phyloP scores from a whole-genome alignment of 2,797 vertebrate genomes.

The Octomys mimax region DNA sequence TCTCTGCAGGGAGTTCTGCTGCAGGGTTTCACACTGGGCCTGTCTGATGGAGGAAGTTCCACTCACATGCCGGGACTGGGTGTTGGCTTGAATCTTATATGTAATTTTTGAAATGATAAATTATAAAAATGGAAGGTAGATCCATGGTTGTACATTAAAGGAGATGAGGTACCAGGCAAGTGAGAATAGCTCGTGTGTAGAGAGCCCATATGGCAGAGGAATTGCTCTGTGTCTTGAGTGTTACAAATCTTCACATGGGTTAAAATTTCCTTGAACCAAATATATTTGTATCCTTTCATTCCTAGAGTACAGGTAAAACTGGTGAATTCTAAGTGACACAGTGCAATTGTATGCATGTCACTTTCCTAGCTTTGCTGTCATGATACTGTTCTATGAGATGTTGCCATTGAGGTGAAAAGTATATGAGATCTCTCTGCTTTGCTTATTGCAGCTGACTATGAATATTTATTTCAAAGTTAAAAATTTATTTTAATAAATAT shows the following conservation, averaged over 20 bases:
- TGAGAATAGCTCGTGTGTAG: not conserved
- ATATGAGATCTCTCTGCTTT: not conserved
- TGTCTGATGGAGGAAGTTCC: too few relatives aligned
- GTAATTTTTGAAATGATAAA: constrained; percentile 48
- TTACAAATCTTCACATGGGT: not conserved
- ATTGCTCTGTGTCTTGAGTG: constrained; percentile 32
- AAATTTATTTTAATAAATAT: not conserved
- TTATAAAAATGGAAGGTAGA: not conserved
- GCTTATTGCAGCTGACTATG: not conserved
- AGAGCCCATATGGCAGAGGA: not conserved
- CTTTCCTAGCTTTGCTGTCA: not conserved
- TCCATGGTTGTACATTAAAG: constrained; percentile 23
- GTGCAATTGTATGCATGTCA: not conserved
- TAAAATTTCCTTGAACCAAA: constrained; percentile 31
- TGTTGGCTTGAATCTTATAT: not conserved
- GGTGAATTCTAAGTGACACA: not conserved
- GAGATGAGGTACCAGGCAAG: not conserved
- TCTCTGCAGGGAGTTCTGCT: too few relatives aligned
- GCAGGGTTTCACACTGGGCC: too few relatives aligned
- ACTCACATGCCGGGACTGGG: too few relatives aligned
- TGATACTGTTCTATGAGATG: not conserved
- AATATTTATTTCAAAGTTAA: constrained; percentile 19
- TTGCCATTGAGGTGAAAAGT: not conserved
- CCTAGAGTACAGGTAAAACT: not conserved
- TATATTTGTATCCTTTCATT: not conserved